These are phyloP conservation scores for Physocephala rufipes DNA, from an alignment of 2,888 invertebrate species.

Conservation along the genomic window DNA sequence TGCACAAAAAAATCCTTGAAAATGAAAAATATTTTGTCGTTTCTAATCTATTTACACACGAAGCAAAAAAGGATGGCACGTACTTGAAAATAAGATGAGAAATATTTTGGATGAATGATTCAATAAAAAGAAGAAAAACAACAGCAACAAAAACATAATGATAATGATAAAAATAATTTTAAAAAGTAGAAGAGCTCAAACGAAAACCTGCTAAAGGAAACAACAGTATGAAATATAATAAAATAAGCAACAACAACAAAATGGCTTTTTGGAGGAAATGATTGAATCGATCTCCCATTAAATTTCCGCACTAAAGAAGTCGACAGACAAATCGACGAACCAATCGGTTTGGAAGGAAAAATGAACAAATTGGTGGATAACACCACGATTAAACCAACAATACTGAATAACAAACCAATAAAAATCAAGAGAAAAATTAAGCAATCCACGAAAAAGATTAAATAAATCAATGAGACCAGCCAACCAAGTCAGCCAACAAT, in stretches of 20 bases:
- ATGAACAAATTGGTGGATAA: no score
- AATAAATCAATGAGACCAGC: neutral
- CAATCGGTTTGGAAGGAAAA: neutral
- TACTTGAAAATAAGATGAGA: neutral
- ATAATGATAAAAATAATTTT: neutral
- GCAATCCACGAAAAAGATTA: no score
- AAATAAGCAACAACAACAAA: neutral
- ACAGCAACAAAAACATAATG: neutral
- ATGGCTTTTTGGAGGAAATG: neutral
- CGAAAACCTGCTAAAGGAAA: neutral
- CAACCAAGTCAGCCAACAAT: neutral
- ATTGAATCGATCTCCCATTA: neutral
- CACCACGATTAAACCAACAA: no score
- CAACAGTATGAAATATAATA: neutral
- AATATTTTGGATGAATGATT: neutral
- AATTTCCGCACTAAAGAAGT: neutral
- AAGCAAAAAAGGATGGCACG: neutral
- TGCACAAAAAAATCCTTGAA: slow-evolving; percentile 35
- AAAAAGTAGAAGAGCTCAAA: no score
- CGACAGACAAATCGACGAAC: neutral
- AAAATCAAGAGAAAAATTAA: no score
- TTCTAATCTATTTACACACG: slow-evolving; percentile 61
- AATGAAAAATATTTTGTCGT: slow-evolving; percentile 60
- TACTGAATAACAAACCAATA: no score
- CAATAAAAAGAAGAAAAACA: neutral